Conservation (phyloP, 2,888 invertebrate genomes). For the Idaea straminata region DNA sequence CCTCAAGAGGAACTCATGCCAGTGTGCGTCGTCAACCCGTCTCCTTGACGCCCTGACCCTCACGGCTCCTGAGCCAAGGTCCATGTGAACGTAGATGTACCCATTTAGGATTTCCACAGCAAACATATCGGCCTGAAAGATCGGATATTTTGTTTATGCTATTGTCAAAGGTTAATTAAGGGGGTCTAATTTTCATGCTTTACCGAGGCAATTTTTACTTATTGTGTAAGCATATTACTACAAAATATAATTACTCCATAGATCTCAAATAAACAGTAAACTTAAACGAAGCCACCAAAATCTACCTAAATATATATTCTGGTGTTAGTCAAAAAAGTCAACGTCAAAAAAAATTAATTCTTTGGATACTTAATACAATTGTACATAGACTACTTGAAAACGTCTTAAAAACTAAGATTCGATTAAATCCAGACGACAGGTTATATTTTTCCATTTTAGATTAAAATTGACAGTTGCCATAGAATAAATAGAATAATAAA, state of each 20-base stretch:
- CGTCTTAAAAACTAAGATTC: no score
- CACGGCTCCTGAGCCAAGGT: slow-evolving; percentile 94
- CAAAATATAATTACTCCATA: not conserved
- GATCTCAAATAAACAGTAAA: no score
- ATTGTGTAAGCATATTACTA: not conserved
- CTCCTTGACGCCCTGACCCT: slow-evolving; percentile 90
- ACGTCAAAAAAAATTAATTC: no score
- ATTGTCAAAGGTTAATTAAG: not conserved
- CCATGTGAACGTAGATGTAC: slow-evolving; percentile 94
- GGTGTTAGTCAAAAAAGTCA: no score
- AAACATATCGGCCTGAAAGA: slow-evolving; percentile 90
- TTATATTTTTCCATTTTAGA: no score
- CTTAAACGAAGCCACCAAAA: no score
- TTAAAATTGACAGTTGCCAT: no score
- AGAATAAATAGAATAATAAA: no score
- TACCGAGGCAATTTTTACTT: not conserved
- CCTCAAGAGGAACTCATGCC: slow-evolving; percentile 94
- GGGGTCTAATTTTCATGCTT: not conserved
- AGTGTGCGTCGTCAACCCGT: slow-evolving; percentile 93
- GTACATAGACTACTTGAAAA: no score
- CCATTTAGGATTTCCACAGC: slow-evolving; percentile 97
- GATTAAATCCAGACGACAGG: no score
- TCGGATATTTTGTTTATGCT: not conserved
- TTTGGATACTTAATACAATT: no score
- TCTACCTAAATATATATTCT: no score